Evolutionary conservation across 2,113 vertebrate genomes (phyloP), one percentile per base, ranked within the genome.

Genomic region (Vidua macroura): DNA sequence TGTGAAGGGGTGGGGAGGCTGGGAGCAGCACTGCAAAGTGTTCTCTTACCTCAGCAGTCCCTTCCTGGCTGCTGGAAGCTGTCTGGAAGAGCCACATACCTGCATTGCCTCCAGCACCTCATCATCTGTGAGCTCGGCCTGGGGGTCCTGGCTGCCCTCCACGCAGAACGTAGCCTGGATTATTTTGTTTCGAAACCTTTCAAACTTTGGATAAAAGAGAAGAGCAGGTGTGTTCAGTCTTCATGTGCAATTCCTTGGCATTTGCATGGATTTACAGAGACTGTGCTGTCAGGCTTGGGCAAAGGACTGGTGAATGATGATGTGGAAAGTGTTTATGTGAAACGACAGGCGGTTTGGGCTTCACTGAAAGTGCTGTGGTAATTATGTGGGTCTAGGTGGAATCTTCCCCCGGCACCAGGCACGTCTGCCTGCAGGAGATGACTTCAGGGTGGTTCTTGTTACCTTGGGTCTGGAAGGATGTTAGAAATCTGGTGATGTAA

Each of bases 71-170:
- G 60, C 64, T 63, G 22, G 67, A 9, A 86, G 68, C n/a, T 23
- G 43, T 24, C 23, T 1, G 13, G 9, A 13, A 15, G 31, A 48
- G 55, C 35, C 66, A 27, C 2, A 0, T 96, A 98, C 98, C 97
- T 98, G 98, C 92, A 98, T 58, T 17, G 92, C 89, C 6, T 98
- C 97, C 59, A 98, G 94, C 63, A 98, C 52, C 28, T 97, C 96
- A 1, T 59, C 56, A 0, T 98, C 98, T 0, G 93, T 83, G 67
- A 98, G 88, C 86, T 98, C 97, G 0, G 25, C 72, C 39, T 22
- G 21, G 6, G 93, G 79, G 2, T 85, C 24, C 39, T 88, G 97
- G 88, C 21, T 62, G 53, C 97, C 97, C 1, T 84, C 37, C 0
- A 58, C 3, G 4, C 79, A 96, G 82, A 97, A 98, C 0, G 95